Conservation (phyloP, 2,888 invertebrate genomes). For the Bugula neritina region DNA sequence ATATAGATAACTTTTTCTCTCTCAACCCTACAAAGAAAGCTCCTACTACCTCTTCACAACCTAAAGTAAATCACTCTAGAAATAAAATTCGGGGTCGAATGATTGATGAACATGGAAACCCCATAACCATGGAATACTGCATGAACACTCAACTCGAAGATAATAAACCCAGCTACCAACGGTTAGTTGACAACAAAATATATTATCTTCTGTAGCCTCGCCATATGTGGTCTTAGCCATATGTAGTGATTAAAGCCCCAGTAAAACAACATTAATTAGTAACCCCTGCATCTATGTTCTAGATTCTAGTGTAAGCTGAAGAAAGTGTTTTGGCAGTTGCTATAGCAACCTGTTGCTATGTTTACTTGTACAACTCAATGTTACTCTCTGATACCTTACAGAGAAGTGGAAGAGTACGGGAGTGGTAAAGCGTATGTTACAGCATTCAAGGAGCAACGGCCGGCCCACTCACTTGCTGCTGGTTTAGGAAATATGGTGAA, state of each 20-base stretch:
- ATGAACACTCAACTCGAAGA: not conserved
- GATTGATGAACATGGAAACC: constrained; percentile 26
- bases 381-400: too few species aligned
- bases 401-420: constrained; percentile 5
- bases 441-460: not conserved
- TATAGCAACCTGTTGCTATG: too few species aligned
- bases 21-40: not conserved
- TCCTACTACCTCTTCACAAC: not conserved
- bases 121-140: too few species aligned
- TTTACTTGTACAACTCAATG: too few species aligned
- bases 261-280: too few species aligned
- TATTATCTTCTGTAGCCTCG: too few species aligned
- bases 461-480: not conserved
- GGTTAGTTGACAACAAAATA: too few species aligned
- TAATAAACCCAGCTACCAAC: not conserved
- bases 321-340: too few species aligned
- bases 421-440: constrained; percentile 12
- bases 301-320: too few species aligned
- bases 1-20: constrained; percentile 19
- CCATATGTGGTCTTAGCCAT: too few species aligned
- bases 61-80: not conserved
- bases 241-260: too few species aligned
- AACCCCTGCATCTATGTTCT: too few species aligned
- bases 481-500: not conserved
- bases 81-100: constrained; percentile 1